Evolutionary conservation across 2,113 vertebrate genomes (phyloP).

Genomic region (Pachypanchax playfairii): DNA sequence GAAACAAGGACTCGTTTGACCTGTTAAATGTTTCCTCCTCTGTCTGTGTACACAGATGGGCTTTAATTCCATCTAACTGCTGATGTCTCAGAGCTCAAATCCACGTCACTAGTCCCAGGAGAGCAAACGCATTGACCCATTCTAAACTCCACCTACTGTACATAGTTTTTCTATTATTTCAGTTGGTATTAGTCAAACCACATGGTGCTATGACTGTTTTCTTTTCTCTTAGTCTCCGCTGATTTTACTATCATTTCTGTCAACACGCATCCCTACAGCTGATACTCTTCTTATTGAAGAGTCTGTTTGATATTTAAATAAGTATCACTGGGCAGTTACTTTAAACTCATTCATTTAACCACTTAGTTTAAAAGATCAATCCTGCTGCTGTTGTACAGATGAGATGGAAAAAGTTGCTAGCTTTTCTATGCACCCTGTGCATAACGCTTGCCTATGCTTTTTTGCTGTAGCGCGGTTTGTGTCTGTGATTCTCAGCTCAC

Average conservation of each 20-base stretch:
- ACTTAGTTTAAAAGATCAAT: slow-evolving; percentile 60
- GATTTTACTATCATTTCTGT: slow-evolving; percentile 43
- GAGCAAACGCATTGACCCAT: slow-evolving; percentile 55
- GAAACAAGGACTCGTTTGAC: slow-evolving; percentile 46
- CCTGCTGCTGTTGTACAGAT: slow-evolving; percentile 72
- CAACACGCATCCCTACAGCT: slow-evolving; percentile 46
- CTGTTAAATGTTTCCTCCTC: slow-evolving; percentile 40
- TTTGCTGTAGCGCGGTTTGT: slow-evolving; percentile 51
- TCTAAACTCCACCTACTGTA: slow-evolving; percentile 53
- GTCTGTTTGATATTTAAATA: no score
- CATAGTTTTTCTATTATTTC: slow-evolving; percentile 49
- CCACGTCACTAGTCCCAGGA: slow-evolving; percentile 73
- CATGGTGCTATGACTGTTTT: slow-evolving; percentile 71
- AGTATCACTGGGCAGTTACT: no score
- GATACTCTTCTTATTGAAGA: slow-evolving; percentile 43
- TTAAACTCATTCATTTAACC: no score
- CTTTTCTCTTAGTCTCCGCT: slow-evolving; percentile 26
- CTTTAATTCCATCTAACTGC: slow-evolving; percentile 46
- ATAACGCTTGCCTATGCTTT: slow-evolving; percentile 62
- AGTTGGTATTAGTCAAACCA: slow-evolving; percentile 59
- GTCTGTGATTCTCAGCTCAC: slow-evolving; percentile 29
- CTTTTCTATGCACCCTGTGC: slow-evolving; percentile 66
- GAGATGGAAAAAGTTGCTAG: slow-evolving; percentile 46
- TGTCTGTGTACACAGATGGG: slow-evolving; percentile 37
- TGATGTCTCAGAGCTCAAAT: slow-evolving; percentile 76